Evolutionary conservation across 2,888 invertebrate species (phyloP).

Genomic region (Pandemis heparana): DNA sequence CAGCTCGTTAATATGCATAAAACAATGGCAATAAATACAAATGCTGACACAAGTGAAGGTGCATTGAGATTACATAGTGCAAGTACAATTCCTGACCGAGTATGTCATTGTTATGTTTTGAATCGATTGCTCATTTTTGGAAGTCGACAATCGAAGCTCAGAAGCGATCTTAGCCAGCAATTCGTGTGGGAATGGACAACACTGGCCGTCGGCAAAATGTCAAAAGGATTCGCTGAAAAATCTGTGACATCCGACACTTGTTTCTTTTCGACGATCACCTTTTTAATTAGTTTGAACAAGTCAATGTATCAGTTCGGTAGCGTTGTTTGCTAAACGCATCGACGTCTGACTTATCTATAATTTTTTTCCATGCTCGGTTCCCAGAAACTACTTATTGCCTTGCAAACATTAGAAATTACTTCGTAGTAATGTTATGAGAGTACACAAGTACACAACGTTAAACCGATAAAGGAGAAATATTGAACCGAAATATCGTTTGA

Average conservation of each 20-base stretch:
- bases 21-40: constrained; percentile 39
- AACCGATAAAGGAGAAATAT: constrained; percentile 5
- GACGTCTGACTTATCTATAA: not conserved
- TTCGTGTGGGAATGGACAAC: constrained; percentile 82
- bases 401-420: constrained; percentile 26
- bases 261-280: constrained; percentile 58
- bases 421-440: not conserved
- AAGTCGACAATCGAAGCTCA: constrained; percentile 58
- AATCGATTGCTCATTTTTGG: constrained; percentile 68
- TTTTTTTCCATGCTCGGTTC: constrained; percentile 12
- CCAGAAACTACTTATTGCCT: constrained; percentile 8
- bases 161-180: constrained; percentile 55
- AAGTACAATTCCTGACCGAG: constrained; percentile 22
- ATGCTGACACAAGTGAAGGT: constrained; percentile 32
- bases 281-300: constrained; percentile 53
- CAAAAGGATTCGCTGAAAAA: constrained; percentile 77
- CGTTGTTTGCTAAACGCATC: not conserved
- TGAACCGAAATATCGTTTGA: not conserved
- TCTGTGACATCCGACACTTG: constrained; percentile 69
- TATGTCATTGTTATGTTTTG: constrained; percentile 39
- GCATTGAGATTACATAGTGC: constrained; percentile 23
- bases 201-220: constrained; percentile 71
- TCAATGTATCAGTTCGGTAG: constrained; percentile 8
- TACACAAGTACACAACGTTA: not conserved
- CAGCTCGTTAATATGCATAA: constrained; percentile 34